These are phyloP conservation scores for Disparrhopalites patrizii DNA, from an alignment of 2,888 invertebrate genomes.

Conservation along the genomic window DNA sequence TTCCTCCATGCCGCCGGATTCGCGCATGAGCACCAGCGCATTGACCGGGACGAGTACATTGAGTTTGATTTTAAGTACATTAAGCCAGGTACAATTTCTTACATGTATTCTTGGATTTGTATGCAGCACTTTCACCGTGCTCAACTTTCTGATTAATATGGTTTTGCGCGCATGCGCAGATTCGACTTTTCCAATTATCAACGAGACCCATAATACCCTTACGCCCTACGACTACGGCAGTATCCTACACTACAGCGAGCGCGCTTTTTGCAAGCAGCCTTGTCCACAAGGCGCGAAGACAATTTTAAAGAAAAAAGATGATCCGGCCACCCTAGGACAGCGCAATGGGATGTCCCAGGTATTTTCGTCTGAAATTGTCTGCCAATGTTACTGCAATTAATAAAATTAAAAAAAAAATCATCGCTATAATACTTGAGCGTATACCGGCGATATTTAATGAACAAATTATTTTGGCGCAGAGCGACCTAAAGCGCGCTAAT, in stretches of 20 bases:
- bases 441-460: no score
- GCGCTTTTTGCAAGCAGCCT: neutral
- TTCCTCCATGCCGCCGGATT: constrained; percentile 4
- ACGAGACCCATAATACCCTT: neutral
- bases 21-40: neutral
- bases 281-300: neutral
- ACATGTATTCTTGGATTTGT: no score
- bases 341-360: neutral
- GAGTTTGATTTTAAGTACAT: neutral
- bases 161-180: no score
- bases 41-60: constrained; percentile 1
- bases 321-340: neutral
- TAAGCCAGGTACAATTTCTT: neutral
- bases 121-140: no score
- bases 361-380: no score
- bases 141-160: no score
- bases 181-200: neutral
- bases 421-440: no score
- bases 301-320: neutral
- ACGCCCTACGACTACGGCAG: neutral
- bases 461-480: no score
- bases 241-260: neutral
- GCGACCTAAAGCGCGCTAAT: no score
- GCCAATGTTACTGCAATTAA: no score
- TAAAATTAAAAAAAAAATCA: no score